Evolutionary conservation across 2,888 invertebrate species (phyloP).

Genomic region (Chrysina gloriosa): DNA sequence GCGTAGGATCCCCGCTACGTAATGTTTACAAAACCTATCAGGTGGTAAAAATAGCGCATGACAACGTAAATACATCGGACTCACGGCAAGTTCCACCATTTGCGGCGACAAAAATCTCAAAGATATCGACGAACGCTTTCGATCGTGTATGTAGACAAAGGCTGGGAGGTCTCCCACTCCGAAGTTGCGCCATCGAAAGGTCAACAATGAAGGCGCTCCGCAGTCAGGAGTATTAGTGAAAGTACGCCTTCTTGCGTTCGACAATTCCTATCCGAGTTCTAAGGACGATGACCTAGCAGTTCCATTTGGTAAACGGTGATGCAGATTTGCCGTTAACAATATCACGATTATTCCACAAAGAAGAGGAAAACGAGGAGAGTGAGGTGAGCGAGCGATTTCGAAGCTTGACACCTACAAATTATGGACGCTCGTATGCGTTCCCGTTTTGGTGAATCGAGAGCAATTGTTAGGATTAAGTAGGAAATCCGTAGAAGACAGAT

Average conservation of each 20-base stretch:
- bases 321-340: conserved; percentile 37
- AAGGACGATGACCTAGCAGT: conserved; percentile 28
- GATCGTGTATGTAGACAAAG: not conserved
- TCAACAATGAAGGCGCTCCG: conserved; percentile 36
- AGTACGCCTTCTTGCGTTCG: conserved; percentile 31
- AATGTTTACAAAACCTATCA: conserved; percentile 39
- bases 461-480: not conserved
- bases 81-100: conserved; percentile 7
- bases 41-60: conserved; percentile 35
- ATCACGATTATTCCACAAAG: conserved; percentile 18
- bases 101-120: not conserved
- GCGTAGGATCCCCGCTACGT: not conserved
- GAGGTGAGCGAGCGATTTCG: conserved; percentile 1
- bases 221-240: conserved; percentile 35
- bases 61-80: conserved; percentile 6
- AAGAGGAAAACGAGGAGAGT: not conserved
- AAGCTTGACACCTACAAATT: conserved; percentile 13
- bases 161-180: conserved; percentile 12
- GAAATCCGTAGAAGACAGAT: not conserved
- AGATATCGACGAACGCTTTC: conserved; percentile 10
- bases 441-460: not conserved
- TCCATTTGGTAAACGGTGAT: conserved; percentile 31
- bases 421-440: not conserved
- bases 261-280: conserved; percentile 26
- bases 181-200: conserved; percentile 8